A percentile compares a stretch with the other conserved stretches of the same genome.
These are phyloP conservation scores for Motacilla tschutschensis DNA, from an alignment of 2,113 vertebrate genomes.

Conservation along the genomic window DNA sequence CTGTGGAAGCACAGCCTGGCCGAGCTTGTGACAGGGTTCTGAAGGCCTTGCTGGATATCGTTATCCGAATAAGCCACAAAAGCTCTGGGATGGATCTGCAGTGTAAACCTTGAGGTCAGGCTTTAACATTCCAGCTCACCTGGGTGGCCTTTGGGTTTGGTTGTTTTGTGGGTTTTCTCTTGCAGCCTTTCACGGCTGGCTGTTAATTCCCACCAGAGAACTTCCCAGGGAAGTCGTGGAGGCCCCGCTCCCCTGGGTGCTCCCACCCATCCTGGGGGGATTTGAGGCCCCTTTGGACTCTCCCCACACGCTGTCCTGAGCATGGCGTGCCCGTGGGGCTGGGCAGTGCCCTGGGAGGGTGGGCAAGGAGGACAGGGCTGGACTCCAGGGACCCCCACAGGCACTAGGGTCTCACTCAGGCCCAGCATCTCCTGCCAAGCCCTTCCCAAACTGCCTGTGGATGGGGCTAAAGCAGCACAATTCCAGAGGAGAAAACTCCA, in stretches of 20 bases:
- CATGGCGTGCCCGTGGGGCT: neutral
- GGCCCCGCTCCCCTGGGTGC: neutral
- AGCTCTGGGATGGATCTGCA: neutral
- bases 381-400: neutral
- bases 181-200: neutral
- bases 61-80: neutral
- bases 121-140: neutral
- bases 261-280: neutral
- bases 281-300: neutral
- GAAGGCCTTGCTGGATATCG: neutral
- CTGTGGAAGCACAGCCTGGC: neutral
- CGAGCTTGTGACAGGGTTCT: accelerated
- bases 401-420: neutral
- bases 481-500: neutral
- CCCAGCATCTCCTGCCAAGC: neutral
- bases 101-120: neutral
- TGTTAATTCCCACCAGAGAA: neutral
- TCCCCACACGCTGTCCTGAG: neutral
- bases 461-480: neutral
- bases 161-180: neutral
- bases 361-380: neutral
- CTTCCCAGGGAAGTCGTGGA: accelerated
- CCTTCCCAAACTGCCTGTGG: neutral
- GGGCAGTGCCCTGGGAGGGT: neutral
- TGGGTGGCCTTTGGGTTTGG: neutral